Conservation (phyloP, 2,888 invertebrate species). For the Caenorhabditis wallacei region DNA sequence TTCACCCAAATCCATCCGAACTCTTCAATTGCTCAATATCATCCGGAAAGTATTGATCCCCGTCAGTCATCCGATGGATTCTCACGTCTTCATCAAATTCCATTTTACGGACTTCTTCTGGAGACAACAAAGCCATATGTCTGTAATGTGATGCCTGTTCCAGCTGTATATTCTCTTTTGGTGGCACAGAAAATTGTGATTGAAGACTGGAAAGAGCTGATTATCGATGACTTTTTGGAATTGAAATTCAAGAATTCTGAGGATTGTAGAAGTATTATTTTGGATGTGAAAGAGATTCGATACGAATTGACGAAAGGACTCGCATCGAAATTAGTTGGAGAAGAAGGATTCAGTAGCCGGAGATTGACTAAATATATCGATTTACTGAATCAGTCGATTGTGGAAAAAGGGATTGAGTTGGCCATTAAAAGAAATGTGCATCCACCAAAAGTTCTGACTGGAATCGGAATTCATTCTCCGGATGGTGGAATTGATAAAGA, state of each 20-base stretch:
- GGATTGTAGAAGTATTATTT: slow-evolving; percentile 62
- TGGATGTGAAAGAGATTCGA: slow-evolving; percentile 63
- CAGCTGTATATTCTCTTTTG: slow-evolving; percentile 65
- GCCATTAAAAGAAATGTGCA: slow-evolving; percentile 66
- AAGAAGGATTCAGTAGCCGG: slow-evolving; percentile 55
- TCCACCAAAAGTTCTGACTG: slow-evolving; percentile 71
- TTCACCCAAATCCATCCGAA: slow-evolving; percentile 80
- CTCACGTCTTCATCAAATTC: slow-evolving; percentile 73
- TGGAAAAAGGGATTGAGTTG: slow-evolving; percentile 61
- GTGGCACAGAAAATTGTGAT: slow-evolving; percentile 72
- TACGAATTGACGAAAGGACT: slow-evolving; percentile 66
- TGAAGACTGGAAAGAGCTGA: slow-evolving; percentile 47
- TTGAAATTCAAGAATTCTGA: slow-evolving; percentile 60
- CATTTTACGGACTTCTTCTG: slow-evolving; percentile 78
- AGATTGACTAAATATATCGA: slow-evolving; percentile 59
- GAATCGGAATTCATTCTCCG: slow-evolving; percentile 68
- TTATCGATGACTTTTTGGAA: slow-evolving; percentile 72
- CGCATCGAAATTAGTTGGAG: slow-evolving; percentile 58
- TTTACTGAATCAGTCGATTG: slow-evolving; percentile 50
- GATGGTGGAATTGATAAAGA: slow-evolving; percentile 66
- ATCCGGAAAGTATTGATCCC: slow-evolving; percentile 72
- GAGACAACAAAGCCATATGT: slow-evolving; percentile 81
- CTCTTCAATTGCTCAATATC: slow-evolving; percentile 77
- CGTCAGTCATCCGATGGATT: slow-evolving; percentile 55
- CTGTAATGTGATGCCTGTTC: slow-evolving; percentile 75